Conservation (phyloP, 2,113 vertebrate genomes). For the Oryzias curvinotus region DNA sequence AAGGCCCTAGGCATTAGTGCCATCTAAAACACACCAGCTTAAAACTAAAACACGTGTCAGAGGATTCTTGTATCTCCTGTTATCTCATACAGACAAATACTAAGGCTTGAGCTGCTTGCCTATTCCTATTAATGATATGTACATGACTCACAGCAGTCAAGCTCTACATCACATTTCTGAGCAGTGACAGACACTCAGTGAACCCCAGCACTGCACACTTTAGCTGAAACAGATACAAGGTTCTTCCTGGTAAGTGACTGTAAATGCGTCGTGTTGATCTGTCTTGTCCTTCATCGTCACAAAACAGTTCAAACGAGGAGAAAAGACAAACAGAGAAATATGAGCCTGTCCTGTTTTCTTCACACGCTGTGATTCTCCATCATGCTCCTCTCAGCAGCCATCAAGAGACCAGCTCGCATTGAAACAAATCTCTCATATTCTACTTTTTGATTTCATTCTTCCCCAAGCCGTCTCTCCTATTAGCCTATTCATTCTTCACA, state of each 20-base stretch:
- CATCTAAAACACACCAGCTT: too few relatives aligned
- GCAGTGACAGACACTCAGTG: constrained; percentile 33
- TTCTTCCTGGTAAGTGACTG: constrained; percentile 71
- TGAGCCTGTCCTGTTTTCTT: constrained; percentile 79
- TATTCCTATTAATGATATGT: too few relatives aligned
- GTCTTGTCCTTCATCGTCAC: constrained; percentile 81
- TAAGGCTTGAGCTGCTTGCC: too few relatives aligned
- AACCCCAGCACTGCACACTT: constrained; percentile 45
- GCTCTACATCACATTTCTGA: constrained; percentile 26
- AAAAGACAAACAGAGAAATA: constrained; percentile 63
- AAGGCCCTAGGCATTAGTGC: too few relatives aligned
- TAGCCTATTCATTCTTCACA: constrained; percentile 83
- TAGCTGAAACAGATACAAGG: constrained; percentile 69
- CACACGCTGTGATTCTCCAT: constrained; percentile 72
- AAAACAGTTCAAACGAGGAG: constrained; percentile 71
- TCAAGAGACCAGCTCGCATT: constrained; percentile 69
- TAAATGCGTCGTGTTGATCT: constrained; percentile 80
- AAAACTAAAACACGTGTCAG: too few relatives aligned
- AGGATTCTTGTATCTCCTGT: too few relatives aligned
- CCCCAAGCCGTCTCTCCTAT: constrained; percentile 72
- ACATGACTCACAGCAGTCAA: constrained; percentile 1
- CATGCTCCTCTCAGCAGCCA: constrained; percentile 72
- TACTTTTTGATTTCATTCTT: constrained; percentile 77
- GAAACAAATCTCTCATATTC: constrained; percentile 81
- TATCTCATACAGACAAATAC: too few relatives aligned